Evolutionary conservation across 1,140 invertebrate genomes (phyloP).

Genomic region (Eufriesea mexicana): DNA sequence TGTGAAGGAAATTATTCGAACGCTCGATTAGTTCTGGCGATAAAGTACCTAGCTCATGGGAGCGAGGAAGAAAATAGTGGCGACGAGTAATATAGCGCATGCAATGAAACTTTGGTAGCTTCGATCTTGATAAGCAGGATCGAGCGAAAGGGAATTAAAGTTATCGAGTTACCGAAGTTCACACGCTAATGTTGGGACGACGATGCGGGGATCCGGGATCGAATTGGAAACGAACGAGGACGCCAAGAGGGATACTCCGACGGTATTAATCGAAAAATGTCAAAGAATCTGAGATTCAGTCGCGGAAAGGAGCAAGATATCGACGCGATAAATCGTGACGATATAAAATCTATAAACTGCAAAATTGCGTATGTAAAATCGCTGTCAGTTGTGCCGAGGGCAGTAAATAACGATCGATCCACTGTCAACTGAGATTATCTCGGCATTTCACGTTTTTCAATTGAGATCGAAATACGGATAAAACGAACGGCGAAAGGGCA

Average conservation of each 20-base stretch:
- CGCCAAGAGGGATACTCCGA: too few relatives aligned
- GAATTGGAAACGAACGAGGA: too few relatives aligned
- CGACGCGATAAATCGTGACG: too few relatives aligned
- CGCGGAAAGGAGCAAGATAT: too few relatives aligned
- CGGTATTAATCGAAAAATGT: too few relatives aligned
- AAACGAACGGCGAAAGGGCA: background rate
- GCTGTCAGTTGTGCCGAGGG: too few relatives aligned
- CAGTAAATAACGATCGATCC: background rate
- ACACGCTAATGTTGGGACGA: background rate
- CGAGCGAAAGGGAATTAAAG: background rate
- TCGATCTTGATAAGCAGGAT: background rate
- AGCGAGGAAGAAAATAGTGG: background rate
- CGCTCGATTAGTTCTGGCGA: background rate
- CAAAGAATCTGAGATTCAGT: too few relatives aligned
- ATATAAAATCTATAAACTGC: too few relatives aligned
- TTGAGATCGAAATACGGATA: background rate
- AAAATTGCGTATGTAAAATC: too few relatives aligned
- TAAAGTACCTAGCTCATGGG: background rate
- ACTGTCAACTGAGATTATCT: background rate
- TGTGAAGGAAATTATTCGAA: too few relatives aligned
- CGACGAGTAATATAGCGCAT: background rate
- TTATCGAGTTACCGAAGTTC: background rate
- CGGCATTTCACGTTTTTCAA: background rate
- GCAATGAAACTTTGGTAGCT: background rate
- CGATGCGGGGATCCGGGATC: too few relatives aligned